These are phyloP conservation scores for Galagoides demidoff DNA, from an alignment of 2,797 vertebrate species.

Conservation along the genomic window DNA sequence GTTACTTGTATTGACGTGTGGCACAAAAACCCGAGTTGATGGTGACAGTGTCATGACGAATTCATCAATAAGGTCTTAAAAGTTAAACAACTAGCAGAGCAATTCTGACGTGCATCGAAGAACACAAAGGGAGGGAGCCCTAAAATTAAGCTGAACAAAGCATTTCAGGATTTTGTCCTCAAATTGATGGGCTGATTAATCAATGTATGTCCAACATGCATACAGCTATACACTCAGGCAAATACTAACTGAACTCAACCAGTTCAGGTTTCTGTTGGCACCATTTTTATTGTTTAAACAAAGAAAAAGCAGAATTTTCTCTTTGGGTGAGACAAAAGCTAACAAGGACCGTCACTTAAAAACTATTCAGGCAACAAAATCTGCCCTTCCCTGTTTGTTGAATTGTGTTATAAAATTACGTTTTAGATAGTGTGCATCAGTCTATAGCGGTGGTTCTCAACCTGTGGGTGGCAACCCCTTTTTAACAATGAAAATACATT, in stretches of 20 bases:
- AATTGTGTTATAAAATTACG: conserved; percentile 26
- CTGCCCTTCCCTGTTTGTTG: not conserved
- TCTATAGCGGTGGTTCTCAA: not conserved
- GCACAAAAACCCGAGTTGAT: not conserved
- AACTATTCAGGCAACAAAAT: not conserved
- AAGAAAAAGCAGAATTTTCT: conserved; percentile 35
- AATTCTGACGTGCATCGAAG: not conserved
- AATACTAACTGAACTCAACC: not conserved
- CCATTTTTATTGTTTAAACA: not conserved
- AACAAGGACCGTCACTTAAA: conserved; percentile 1
- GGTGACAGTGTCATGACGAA: not conserved
- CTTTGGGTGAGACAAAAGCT: not conserved
- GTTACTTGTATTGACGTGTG: not conserved
- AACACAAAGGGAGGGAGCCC: not conserved
- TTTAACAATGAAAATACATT: no score
- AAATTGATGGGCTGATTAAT: not conserved
- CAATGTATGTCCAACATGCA: not conserved
- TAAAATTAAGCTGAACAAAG: conserved; percentile 25
- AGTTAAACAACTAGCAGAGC: not conserved
- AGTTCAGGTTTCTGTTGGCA: not conserved
- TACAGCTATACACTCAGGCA: not conserved
- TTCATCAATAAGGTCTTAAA: not conserved
- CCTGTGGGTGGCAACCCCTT: no score
- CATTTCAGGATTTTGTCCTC: conserved; percentile 11
- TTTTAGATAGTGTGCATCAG: not conserved